Percentiles rank a stretch among this genome's conserved stretches.
phyloP scores from a whole-genome alignment of 2,888 invertebrate genomes.

The Drosophila borborema region DNA sequence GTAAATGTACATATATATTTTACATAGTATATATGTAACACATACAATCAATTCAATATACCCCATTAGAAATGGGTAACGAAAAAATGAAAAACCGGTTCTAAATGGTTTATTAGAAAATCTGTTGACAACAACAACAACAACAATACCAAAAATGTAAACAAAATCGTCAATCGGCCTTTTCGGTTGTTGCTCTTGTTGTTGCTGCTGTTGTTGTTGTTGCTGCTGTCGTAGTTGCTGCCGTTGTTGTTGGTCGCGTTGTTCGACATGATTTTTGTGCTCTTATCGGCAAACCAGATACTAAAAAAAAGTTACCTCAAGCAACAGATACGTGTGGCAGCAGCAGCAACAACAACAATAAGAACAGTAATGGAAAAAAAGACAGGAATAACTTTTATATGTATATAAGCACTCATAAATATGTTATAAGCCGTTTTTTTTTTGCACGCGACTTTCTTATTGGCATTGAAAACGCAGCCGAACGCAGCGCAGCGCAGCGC shows the following conservation, averaged over 20 bases:
- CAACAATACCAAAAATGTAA: constrained; percentile 61
- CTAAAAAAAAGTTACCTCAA: constrained; percentile 42
- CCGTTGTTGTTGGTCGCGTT: constrained; percentile 42
- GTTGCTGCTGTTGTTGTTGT: constrained; percentile 33
- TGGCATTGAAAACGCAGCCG: constrained; percentile 63
- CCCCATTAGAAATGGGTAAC: neutral
- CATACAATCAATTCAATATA: neutral
- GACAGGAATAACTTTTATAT: constrained; percentile 14
- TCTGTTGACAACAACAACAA: constrained; percentile 63
- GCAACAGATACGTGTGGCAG: constrained; percentile 43
- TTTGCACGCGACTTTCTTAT: constrained; percentile 75
- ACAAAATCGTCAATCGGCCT: constrained; percentile 70
- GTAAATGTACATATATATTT: neutral
- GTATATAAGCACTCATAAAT: constrained; percentile 32
- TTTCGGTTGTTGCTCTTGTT: constrained; percentile 21
- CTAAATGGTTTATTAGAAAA: constrained; percentile 78
- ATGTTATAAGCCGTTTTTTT: constrained; percentile 44
- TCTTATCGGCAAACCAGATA: constrained; percentile 69
- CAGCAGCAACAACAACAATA: constrained; percentile 15
- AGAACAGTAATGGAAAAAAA: constrained; percentile 14
- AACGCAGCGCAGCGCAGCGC: constrained; percentile 10
- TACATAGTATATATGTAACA: neutral
- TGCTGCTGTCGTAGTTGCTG: constrained; percentile 30
- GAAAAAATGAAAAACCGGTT: constrained; percentile 69
- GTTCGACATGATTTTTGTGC: constrained; percentile 53